These are phyloP conservation scores for Cerceris rybyensis DNA, from an alignment of 2,888 invertebrate genomes.

Conservation along the genomic window DNA sequence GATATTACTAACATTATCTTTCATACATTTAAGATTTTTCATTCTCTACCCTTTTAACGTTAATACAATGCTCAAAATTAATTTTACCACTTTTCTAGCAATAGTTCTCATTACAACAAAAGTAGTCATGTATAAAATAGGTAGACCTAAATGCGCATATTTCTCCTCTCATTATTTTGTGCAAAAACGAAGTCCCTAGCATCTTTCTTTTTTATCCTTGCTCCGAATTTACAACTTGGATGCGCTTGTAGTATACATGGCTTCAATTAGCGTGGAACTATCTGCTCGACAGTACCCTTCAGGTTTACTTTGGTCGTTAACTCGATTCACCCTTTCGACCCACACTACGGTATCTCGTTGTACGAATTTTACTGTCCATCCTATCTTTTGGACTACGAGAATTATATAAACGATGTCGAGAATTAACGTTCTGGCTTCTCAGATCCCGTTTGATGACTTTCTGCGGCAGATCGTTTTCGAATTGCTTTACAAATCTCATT, in stretches of 20 bases:
- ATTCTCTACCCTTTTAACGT: too few species aligned
- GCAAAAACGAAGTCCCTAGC: neutral
- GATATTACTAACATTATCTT: too few species aligned
- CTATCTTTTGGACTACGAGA: neutral
- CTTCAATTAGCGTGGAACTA: conserved; percentile 47
- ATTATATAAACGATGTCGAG: neutral
- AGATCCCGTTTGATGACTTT: neutral
- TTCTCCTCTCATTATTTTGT: conserved; percentile 10
- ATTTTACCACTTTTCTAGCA: too few species aligned
- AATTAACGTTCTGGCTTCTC: neutral
- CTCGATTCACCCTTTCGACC: conserved; percentile 40
- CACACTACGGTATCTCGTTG: conserved; percentile 19
- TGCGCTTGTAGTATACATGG: conserved; percentile 26
- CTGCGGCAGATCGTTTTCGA: neutral
- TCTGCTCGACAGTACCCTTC: conserved; percentile 38
- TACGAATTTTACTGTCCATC: conserved; percentile 28
- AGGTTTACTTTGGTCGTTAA: conserved; percentile 50
- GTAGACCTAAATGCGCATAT: too few species aligned
- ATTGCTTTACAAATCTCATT: neutral
- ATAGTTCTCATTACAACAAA: too few species aligned
- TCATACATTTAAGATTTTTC: too few species aligned
- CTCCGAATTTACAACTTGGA: conserved; percentile 19
- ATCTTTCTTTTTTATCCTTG: conserved; percentile 7
- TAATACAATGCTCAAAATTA: too few species aligned
- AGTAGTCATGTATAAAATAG: too few species aligned